Evolutionary conservation across 1,140 invertebrate species (phyloP).

Genomic region (Myzus persicae): DNA sequence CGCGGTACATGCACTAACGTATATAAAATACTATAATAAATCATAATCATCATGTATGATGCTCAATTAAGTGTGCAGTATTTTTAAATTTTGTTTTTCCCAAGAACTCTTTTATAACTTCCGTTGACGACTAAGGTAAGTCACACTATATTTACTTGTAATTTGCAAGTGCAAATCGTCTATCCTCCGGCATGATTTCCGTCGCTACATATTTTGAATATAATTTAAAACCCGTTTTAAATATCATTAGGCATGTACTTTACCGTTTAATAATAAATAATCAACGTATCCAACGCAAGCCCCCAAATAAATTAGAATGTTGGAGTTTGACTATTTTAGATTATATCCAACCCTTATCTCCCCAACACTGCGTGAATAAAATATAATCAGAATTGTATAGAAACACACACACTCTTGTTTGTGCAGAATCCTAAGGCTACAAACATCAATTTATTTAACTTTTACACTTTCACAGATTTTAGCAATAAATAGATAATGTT

Average conservation of each 20-base stretch:
- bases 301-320: neutral
- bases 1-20: neutral
- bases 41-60: too few relatives aligned
- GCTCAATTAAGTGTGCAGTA: neutral
- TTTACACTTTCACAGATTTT: neutral
- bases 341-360: neutral
- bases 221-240: neutral
- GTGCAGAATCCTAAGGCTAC: neutral
- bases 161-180: neutral
- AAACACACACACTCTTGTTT: too few relatives aligned
- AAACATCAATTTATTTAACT: neutral
- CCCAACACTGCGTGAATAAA: neutral
- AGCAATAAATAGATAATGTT: neutral
- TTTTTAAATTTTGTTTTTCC: conserved; percentile 4
- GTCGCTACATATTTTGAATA: neutral
- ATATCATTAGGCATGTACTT: neutral
- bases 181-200: too few relatives aligned
- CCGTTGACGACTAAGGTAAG: neutral
- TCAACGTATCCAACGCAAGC: neutral
- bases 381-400: neutral
- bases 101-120: neutral
- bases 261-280: neutral
- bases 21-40: too few relatives aligned
- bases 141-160: neutral
- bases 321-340: neutral